phyloP scores from a whole-genome alignment of 2,888 invertebrate species.

The Parasteatoda lunata region DNA sequence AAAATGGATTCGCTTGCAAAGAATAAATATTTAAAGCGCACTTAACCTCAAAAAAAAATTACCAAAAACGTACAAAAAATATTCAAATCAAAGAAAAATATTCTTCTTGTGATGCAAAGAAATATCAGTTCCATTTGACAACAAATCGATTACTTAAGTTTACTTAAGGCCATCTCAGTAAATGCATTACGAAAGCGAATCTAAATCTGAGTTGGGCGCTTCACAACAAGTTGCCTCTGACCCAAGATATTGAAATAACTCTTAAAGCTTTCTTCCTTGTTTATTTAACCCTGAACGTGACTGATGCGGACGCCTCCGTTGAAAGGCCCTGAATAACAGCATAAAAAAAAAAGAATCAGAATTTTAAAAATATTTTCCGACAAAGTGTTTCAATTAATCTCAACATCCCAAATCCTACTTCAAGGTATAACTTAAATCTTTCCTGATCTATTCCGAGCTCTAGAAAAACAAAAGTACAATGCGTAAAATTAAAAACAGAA shows the following conservation, averaged over 20 bases:
- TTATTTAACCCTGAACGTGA: conserved; percentile 60
- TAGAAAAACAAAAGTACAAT: no score
- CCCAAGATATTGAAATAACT: conserved; percentile 23
- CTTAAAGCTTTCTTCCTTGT: conserved; percentile 37
- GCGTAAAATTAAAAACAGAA: no score
- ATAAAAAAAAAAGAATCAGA: not conserved
- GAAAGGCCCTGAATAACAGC: not conserved
- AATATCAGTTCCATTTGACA: not conserved
- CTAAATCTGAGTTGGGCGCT: not conserved
- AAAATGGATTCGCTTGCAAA: no score
- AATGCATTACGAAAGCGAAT: not conserved
- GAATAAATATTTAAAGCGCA: no score
- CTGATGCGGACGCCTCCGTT: conserved; percentile 41
- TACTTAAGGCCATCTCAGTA: not conserved
- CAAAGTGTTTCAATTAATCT: not conserved
- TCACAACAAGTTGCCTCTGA: conserved; percentile 1
- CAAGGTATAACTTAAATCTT: no score
- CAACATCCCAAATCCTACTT: no score
- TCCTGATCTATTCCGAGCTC: no score
- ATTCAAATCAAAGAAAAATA: no score
- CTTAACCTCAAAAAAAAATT: no score
- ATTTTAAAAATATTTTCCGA: not conserved
- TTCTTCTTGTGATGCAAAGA: not conserved
- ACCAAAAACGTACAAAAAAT: no score
- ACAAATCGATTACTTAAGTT: not conserved